These are phyloP conservation scores for Belonocnema kinseyi DNA, from an alignment of 1,140 invertebrate genomes.

Conservation along the genomic window DNA sequence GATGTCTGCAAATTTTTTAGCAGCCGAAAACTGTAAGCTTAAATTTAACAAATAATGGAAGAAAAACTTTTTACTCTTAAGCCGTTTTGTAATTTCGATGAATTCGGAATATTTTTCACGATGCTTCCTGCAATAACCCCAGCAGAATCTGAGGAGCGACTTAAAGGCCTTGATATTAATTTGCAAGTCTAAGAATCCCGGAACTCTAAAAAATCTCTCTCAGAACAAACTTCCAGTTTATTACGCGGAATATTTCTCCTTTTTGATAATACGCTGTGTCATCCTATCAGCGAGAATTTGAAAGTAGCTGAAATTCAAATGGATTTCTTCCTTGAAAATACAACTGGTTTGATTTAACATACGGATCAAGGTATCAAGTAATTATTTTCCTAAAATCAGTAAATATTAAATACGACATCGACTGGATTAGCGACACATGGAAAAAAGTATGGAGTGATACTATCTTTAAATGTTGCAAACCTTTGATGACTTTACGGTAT, in stretches of 20 bases:
- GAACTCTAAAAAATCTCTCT: background rate
- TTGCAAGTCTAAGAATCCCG: background rate
- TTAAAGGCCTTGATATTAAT: too few relatives aligned
- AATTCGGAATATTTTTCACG: too few relatives aligned
- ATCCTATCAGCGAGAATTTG: too few relatives aligned
- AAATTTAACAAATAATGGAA: too few relatives aligned
- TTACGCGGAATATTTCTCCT: background rate
- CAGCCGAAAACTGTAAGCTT: too few relatives aligned
- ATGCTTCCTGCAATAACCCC: too few relatives aligned
- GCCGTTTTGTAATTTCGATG: too few relatives aligned
- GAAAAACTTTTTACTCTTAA: too few relatives aligned
- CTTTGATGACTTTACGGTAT: background rate
- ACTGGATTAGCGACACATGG: background rate
- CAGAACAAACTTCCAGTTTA: background rate
- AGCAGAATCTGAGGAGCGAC: too few relatives aligned
- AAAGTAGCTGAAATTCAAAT: background rate
- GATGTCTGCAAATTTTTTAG: too few relatives aligned
- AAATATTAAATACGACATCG: background rate
- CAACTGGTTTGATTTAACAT: background rate
- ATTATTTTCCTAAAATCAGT: background rate
- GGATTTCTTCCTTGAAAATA: background rate
- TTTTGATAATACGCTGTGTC: background rate
- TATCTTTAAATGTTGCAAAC: background rate
- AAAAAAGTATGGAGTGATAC: background rate
- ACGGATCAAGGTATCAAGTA: background rate